Evolutionary conservation across 2,113 vertebrate genomes (phyloP), one percentile per base, ranked within the genome.

Genomic region (Tupaia tana): DNA sequence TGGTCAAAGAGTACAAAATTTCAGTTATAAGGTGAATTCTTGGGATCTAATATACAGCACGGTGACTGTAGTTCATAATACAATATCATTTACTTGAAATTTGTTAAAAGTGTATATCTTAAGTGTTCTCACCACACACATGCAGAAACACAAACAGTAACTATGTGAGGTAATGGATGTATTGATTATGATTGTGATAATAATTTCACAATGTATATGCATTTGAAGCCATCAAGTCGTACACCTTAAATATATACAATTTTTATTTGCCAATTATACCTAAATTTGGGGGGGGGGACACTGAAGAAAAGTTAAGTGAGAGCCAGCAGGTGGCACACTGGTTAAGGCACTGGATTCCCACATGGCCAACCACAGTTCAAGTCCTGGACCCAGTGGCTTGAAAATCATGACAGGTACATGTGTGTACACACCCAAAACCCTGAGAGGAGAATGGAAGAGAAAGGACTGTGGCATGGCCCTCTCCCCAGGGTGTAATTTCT

Each of bases 231-330:
- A 83, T 82, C 34, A 70, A 22, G 43, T 77, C 88, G 22, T 70
- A 88, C 34, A 83, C 54, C 22, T 66, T 66, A 66, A 14, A 56
- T 83, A 89, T 77, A 83, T 88, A 63, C 13, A 31, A 43, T 34
- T 75, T 91, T 95, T 80, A 86, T 80, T 84, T 74, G 89, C 81
- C 75, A 81, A 75, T 92, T 63, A 92, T 61, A 64, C 54, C 2
- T 70, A 88, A 92, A 92, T 22, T 22, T 29, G 61, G 34, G 19
- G 24, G 16, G 78, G 22, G n/a, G 31, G 67, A n/a, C 43, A 43
- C 43, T 43, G 43, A 43, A 43, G 43, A 43, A 43, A 43, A 43
- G 43, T 43, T 43, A 43, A 43, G 43, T 43, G 43, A 43, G 43
- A 43, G 43, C 43, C 43, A 43, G 43, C 43, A 43, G 43, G 43